Percentiles rank a stretch among this genome's conserved stretches.
These are phyloP conservation scores for Pygocentrus nattereri DNA, from an alignment of 2,797 vertebrate species.

Conservation along the genomic window DNA sequence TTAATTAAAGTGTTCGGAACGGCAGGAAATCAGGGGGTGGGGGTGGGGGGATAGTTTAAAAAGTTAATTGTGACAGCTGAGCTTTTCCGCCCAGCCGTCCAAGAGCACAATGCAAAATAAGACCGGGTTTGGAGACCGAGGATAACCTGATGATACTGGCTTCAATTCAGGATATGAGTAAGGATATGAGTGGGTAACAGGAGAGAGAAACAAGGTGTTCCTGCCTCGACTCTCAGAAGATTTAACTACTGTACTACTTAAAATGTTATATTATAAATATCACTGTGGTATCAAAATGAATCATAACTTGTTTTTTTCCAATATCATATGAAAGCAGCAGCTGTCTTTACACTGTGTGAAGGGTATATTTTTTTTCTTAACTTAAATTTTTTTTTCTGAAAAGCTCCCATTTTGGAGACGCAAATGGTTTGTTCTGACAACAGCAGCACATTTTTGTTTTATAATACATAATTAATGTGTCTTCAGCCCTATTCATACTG, in stretches of 20 bases:
- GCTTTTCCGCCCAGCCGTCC: constrained; percentile 45
- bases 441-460: too few species aligned
- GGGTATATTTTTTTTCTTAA: too few species aligned
- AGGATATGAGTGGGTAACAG: neutral
- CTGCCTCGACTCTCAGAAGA: neutral
- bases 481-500: too few species aligned
- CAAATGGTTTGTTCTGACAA: too few species aligned
- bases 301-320: too few species aligned
- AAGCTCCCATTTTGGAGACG: too few species aligned
- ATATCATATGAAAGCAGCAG: neutral
- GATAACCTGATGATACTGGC: constrained; percentile 29
- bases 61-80: constrained; percentile 66
- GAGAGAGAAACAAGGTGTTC: neutral
- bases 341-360: neutral
- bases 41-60: constrained; percentile 65
- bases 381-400: too few species aligned
- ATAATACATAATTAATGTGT: too few species aligned
- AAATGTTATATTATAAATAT: neutral
- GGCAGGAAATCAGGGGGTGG: constrained; percentile 66
- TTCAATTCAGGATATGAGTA: constrained; percentile 31
- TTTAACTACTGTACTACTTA: neutral
- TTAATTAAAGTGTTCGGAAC: constrained; percentile 79
- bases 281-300: neutral
- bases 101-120: constrained; percentile 37
- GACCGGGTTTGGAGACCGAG: constrained; percentile 22